phyloP scores from a whole-genome alignment of 2,888 invertebrate species.

The Nomada ferruginata region DNA sequence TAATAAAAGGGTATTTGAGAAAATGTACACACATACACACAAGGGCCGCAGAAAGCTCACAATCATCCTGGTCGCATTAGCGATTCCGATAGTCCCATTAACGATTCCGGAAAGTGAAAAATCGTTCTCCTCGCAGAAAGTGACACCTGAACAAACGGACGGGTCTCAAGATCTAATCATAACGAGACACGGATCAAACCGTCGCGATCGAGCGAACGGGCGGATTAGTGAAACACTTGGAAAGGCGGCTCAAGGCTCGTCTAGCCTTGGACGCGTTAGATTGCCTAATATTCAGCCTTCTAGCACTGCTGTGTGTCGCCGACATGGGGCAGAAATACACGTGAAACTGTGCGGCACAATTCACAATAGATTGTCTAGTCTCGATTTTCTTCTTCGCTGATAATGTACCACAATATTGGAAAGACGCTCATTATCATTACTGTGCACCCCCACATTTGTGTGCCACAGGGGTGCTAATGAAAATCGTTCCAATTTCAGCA shows the following conservation, averaged over 20 bases:
- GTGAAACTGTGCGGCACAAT: slow-evolving; percentile 53
- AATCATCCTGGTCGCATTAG: too few relatives aligned
- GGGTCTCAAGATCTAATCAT: slow-evolving; percentile 58
- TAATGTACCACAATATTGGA: not conserved
- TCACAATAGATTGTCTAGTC: slow-evolving; percentile 29
- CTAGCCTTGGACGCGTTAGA: slow-evolving; percentile 84
- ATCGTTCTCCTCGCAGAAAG: not conserved
- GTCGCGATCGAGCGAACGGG: slow-evolving; percentile 66
- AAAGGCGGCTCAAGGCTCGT: slow-evolving; percentile 83
- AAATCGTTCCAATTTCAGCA: too few relatives aligned
- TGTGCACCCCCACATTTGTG: too few relatives aligned
- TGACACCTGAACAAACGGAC: slow-evolving; percentile 50
- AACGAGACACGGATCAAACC: slow-evolving; percentile 45
- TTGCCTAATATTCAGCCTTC: slow-evolving; percentile 83
- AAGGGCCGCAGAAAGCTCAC: too few relatives aligned
- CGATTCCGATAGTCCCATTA: not conserved
- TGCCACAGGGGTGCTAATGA: too few relatives aligned
- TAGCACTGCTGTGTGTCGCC: slow-evolving; percentile 71
- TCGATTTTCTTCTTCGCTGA: slow-evolving; percentile 4
- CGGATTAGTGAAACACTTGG: slow-evolving; percentile 81
- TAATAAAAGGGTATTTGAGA: too few relatives aligned
- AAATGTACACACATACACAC: too few relatives aligned
- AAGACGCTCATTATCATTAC: not conserved
- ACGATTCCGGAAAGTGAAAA: slow-evolving; percentile 4
- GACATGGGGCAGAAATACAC: slow-evolving; percentile 68